Conservation (phyloP, 2,113 vertebrate genomes). For the Pterophyllum scalare region DNA sequence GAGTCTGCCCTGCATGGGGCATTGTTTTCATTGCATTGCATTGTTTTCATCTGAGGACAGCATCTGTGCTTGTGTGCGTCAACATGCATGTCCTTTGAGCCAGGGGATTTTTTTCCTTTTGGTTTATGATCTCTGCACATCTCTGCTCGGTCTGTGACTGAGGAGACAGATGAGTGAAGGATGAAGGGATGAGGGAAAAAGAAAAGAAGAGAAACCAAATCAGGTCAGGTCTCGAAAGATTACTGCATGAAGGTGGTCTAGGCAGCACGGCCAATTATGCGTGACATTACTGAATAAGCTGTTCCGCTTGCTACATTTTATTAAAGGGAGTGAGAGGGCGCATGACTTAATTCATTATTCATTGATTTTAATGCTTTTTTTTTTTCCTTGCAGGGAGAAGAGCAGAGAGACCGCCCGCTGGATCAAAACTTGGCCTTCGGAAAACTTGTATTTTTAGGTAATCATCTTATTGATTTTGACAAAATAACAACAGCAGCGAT, state of each 20-base stretch:
- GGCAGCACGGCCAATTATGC: constrained; percentile 71
- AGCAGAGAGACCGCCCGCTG: constrained; percentile 6
- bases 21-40: too few relatives aligned
- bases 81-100: constrained; percentile 18
- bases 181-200: not conserved
- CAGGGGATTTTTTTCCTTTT: constrained; percentile 51
- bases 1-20: not conserved
- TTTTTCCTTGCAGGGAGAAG: constrained; percentile 52
- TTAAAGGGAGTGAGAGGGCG: constrained; percentile 69
- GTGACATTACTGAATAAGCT: constrained; percentile 76
- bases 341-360: constrained; percentile 71
- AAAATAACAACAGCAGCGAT: not conserved
- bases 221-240: constrained; percentile 65
- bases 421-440: constrained; percentile 9
- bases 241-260: constrained; percentile 68
- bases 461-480: constrained; percentile 39
- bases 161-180: constrained; percentile 9
- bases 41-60: constrained; percentile 40
- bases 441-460: constrained; percentile 22
- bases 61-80: not conserved
- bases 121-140: constrained; percentile 58
- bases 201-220: constrained; percentile 37
- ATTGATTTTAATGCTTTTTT: constrained; percentile 71
- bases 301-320: constrained; percentile 76
- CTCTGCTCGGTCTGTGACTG: constrained; percentile 5